Evolutionary conservation across 2,888 invertebrate species (phyloP), one percentile per base, ranked within the genome.

Genomic region (Amiota communis): DNA sequence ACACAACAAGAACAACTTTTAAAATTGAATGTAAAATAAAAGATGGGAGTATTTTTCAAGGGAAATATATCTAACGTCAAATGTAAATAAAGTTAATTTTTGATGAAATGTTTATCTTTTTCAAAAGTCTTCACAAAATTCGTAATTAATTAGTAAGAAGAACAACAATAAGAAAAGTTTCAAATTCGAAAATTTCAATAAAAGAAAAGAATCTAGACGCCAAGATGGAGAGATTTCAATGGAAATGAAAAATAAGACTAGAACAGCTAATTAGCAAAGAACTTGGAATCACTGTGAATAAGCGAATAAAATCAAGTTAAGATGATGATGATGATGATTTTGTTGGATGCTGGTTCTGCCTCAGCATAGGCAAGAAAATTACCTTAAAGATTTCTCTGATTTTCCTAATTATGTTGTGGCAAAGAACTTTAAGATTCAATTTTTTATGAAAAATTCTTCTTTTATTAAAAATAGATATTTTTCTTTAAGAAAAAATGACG

Each of bases 61-160:
- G 36, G 20, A 59, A 15, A 59, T 57, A 15, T 59, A 59, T 59
- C 17, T 20, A 36, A 17, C 59, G 20, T 11, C 11, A 59, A 59
- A 59, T 20, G 20, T 79, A 59, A 65, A 48, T 48, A 48, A 48
- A 65, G 15, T 79, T 79, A 83, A 82, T 82, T 81, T 83, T 78
- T 82, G 83, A 82, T 81, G 83, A 83, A 83, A 81, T 82, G 82
- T 83, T 83, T 83, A 78, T 83, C 81, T 83, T 59, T 59, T 51
- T 82, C 77, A 82, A 83, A 83, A 80, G 80, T 20, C 48, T 13
- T 77, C 80, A 80, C 79, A 80, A 82, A 83, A 80, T 79, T 76
- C 83, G 80, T 83, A 83, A 83, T 83, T 83, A 83, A 83, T 83
- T 83, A 82, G 80, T 80, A 74, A 56, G 67, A 17, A n/a, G 20